Conservation (phyloP, 2,888 invertebrate species). For the Cheiracanthium punctorium region DNA sequence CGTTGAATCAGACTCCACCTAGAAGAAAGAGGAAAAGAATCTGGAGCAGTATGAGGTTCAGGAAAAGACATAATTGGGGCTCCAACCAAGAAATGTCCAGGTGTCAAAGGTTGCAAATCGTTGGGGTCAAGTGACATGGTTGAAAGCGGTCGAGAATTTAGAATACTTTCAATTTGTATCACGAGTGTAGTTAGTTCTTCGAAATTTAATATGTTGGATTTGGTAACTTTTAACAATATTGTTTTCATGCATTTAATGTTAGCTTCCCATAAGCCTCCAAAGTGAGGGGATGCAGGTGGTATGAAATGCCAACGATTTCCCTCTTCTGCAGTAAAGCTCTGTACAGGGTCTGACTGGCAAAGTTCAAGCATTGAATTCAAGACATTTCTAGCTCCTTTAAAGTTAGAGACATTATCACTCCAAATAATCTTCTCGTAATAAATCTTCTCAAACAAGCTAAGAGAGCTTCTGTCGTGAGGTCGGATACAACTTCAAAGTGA, state of each 20-base stretch:
- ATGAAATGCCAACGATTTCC: slow-evolving; percentile 24
- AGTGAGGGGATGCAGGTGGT: background rate
- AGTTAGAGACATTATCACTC: no score
- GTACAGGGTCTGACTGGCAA: background rate
- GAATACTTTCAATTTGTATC: background rate
- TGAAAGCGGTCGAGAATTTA: background rate
- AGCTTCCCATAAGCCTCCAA: slow-evolving; percentile 11
- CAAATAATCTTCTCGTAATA: no score
- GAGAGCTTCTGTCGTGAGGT: no score
- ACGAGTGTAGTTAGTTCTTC: background rate
- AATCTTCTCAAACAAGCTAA: no score
- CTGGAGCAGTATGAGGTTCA: background rate
- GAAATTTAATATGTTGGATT: background rate
- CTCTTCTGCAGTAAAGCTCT: background rate
- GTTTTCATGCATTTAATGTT: slow-evolving; percentile 17
- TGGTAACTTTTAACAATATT: background rate
- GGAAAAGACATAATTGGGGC: background rate
- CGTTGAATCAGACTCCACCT: background rate
- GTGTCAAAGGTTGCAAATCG: background rate
- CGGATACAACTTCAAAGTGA: no score
- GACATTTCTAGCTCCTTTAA: no score
- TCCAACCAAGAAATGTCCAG: slow-evolving; percentile 13
- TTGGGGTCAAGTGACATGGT: background rate
- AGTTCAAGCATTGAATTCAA: no score
- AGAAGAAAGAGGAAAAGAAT: background rate